Conservation (phyloP, 2,888 invertebrate genomes). For the Subacronicta megacephala region DNA sequence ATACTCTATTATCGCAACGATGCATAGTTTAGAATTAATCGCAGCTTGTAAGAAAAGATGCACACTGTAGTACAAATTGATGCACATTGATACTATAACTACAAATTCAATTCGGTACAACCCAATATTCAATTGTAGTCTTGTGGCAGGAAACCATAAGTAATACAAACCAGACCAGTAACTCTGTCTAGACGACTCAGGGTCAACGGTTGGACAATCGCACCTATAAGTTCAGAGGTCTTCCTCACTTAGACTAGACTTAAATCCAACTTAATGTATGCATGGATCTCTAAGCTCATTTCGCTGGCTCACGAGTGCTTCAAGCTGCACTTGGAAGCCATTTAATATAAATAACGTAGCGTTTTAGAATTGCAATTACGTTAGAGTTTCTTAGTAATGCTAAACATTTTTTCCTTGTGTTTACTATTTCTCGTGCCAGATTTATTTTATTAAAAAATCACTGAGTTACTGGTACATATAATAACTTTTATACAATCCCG, state of each 20-base stretch:
- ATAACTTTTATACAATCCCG: slow-evolving; percentile 20
- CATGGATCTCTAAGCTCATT: slow-evolving; percentile 53
- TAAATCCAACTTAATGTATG: slow-evolving; percentile 58
- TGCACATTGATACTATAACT: slow-evolving; percentile 10
- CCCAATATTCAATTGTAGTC: slow-evolving; percentile 40
- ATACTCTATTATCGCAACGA: too few species aligned
- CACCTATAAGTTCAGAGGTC: slow-evolving; percentile 55
- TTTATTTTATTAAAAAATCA: slow-evolving; percentile 26
- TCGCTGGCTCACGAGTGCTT: slow-evolving; percentile 48
- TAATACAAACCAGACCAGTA: slow-evolving; percentile 47
- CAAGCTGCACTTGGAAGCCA: slow-evolving; percentile 52
- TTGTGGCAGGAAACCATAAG: slow-evolving; percentile 52
- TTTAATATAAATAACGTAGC: slow-evolving; percentile 50
- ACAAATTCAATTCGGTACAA: slow-evolving; percentile 33
- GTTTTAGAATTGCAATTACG: slow-evolving; percentile 42
- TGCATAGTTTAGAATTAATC: too few species aligned
- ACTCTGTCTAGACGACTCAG: slow-evolving; percentile 56
- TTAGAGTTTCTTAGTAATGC: slow-evolving; percentile 24
- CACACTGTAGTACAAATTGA: not conserved
- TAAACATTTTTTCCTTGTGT: slow-evolving; percentile 21
- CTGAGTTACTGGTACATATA: slow-evolving; percentile 19
- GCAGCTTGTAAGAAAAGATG: not conserved
- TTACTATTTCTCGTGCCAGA: slow-evolving; percentile 6
- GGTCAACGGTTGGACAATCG: slow-evolving; percentile 60
- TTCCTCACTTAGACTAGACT: slow-evolving; percentile 55